Base-by-base conservation (phyloP, 2,888 invertebrate species). In the Imbricaverruca yamaguchii region DNA sequence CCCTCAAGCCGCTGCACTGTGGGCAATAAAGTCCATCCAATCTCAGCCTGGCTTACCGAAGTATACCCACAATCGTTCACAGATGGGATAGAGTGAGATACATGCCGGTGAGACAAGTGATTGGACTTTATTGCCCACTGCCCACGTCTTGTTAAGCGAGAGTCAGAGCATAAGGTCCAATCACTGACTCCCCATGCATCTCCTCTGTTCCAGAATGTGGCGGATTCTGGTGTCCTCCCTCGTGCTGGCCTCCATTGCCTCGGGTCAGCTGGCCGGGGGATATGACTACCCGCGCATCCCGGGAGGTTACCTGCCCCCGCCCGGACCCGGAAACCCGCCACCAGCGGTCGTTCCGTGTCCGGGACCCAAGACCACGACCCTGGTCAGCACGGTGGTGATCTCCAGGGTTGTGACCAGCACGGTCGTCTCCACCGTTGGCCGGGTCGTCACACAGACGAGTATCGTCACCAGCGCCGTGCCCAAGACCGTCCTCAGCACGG, bases 41-140 rank as follows among this genome's bases (percentile, higher is more conserved):
- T 80, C 74, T 65, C 77, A 81, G 39, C 69, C 12, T 25, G 15
- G 69, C 69, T 69, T 69, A 69, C 69, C 69, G 55, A 80, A 82
- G 63, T 81, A 82, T 69, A 81, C 81, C 59, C 82, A 81, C 59
- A 67, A 81, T 18, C 79, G 69, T 80, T 81, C 80, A 18, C 81
- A 81, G 65, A 81, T 81, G 65, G 81, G 82, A 23, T 59, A 83
- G 18, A 82, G 82, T 59, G 82, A 82, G 53, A 81, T 82, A 15
- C 23, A 83, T 23, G 82, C 63, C 80, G 82, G 82, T 61, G 80
- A 69, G 69, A 39, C 39, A 69, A 69, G 69, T 69, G 69, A 69
- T 69, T 69, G 69, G 69, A 69, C 69, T 69, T 69, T 69, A 69
- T 25, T 69, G 69, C 69, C 69, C 69, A 69, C 69, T 69, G 69